Evolutionary conservation across 2,888 invertebrate genomes (phyloP).

Genomic region (Podotricha telesiphe): DNA sequence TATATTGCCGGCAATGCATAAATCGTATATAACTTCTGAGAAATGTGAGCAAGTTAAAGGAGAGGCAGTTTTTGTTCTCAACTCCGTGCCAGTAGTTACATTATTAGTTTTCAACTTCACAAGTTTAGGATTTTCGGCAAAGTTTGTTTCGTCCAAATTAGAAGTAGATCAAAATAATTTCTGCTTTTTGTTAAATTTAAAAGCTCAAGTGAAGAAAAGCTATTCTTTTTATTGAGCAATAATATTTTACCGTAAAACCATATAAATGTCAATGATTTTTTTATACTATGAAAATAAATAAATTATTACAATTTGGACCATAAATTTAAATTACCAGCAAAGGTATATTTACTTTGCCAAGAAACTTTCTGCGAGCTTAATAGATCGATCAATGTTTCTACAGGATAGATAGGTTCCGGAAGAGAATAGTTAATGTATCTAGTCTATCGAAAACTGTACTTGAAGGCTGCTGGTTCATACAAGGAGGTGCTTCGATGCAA

Average conservation of each 20-base stretch:
- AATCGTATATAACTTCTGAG: conserved; percentile 39
- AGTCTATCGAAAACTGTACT: conserved; percentile 68
- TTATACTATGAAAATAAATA: neutral
- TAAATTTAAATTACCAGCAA: neutral
- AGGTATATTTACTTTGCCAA: neutral
- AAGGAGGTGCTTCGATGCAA: conserved; percentile 79
- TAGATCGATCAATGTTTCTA: conserved; percentile 46
- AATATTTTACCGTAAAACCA: neutral
- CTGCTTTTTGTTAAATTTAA: conserved; percentile 56
- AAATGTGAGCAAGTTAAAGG: conserved; percentile 42
- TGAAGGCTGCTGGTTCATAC: conserved; percentile 70
- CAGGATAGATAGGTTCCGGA: conserved; percentile 58
- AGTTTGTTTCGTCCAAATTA: conserved; percentile 59
- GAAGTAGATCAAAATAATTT: conserved; percentile 57
- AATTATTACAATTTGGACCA: neutral
- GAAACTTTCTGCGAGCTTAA: conserved; percentile 38
- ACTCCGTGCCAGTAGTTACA: conserved; percentile 64
- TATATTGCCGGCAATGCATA: conserved; percentile 23
- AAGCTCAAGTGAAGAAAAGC: conserved; percentile 35
- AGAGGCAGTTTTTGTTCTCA: conserved; percentile 60
- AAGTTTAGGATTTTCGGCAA: conserved; percentile 68
- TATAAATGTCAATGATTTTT: neutral
- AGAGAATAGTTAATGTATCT: conserved; percentile 54
- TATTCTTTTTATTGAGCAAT: neutral
- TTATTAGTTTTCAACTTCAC: conserved; percentile 75